A percentile compares a stretch with the other conserved stretches of the same genome.
Evolutionary conservation across 37 sponge, comb jelly and placozoan genomes (phyloP).

Genomic region (Ephydatia muelleri): DNA sequence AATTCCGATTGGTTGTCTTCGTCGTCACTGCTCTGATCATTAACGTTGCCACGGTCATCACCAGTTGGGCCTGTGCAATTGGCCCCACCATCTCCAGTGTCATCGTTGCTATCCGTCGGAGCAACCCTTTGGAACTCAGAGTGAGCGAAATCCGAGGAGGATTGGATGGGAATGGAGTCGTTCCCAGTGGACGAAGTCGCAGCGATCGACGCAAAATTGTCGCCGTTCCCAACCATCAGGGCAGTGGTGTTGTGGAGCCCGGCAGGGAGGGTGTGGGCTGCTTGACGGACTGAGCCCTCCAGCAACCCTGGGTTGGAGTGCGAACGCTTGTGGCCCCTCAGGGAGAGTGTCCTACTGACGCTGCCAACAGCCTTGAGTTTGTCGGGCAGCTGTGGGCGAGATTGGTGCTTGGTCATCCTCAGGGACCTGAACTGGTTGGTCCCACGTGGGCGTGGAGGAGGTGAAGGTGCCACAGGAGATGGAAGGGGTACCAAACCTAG

Average conservation of each 20-base stretch:
- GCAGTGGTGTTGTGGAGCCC: background rate
- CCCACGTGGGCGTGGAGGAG: background rate
- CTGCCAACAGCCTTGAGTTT: background rate
- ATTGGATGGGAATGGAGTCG: constrained; percentile 22
- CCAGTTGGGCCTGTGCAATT: background rate
- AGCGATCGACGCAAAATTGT: too few species aligned
- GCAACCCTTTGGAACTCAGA: background rate
- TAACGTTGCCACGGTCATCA: background rate
- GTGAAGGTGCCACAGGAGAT: background rate
- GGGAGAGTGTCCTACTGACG: background rate
- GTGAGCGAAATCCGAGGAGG: constrained; percentile 39
- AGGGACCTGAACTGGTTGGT: constrained; percentile 22
- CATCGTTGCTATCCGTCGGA: background rate
- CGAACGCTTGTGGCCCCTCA: constrained; percentile 29
- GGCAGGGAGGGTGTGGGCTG: background rate
- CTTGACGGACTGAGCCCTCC: background rate
- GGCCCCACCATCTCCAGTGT: background rate
- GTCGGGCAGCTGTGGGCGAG: background rate
- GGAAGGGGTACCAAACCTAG: constrained; percentile 14
- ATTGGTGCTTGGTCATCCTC: background rate
- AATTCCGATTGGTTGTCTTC: constrained; percentile 38
- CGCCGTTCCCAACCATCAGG: too few species aligned
- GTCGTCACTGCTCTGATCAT: background rate
- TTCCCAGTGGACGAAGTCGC: too few species aligned
- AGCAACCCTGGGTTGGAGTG: constrained; percentile 35